phyloP scores from a whole-genome alignment of 2,797 vertebrate genomes.

The Phoeniculus purpureus region DNA sequence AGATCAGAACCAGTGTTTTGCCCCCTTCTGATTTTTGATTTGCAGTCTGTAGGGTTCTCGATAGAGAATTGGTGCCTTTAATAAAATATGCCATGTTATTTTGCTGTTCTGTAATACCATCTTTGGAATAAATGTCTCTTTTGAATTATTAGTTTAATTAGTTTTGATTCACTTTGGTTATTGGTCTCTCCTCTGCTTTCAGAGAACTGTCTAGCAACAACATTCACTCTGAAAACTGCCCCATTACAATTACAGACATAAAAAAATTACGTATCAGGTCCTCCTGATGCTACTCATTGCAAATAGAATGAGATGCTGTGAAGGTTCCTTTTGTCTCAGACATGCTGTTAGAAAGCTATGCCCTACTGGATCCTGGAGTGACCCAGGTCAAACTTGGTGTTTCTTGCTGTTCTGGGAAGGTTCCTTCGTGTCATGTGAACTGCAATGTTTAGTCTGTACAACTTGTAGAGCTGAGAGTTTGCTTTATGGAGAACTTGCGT shows the following conservation, averaged over 20 bases:
- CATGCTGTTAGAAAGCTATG: rapidly evolving
- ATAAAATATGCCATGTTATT: neutral
- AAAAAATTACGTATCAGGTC: neutral
- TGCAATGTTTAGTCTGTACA: neutral
- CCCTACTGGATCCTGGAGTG: neutral
- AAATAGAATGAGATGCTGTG: neutral
- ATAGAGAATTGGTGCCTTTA: neutral
- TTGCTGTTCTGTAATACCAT: neutral
- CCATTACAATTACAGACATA: neutral
- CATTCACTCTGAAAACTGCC: neutral
- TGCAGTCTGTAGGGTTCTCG: neutral
- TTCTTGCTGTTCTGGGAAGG: neutral
- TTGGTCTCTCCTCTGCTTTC: neutral
- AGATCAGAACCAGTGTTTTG: neutral
- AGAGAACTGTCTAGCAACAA: neutral
- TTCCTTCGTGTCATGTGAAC: neutral
- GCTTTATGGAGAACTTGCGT: neutral
- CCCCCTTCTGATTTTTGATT: neutral
- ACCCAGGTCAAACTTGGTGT: neutral
- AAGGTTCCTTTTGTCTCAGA: neutral
- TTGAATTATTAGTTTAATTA: conserved; percentile 68
- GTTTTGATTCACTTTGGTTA: conserved; percentile 19
- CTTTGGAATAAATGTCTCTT: conserved; percentile 15
- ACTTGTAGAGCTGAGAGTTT: neutral
- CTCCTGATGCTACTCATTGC: neutral